Evolutionary conservation across 2,797 vertebrate species (phyloP).

Genomic region (Nyctibius grandis): DNA sequence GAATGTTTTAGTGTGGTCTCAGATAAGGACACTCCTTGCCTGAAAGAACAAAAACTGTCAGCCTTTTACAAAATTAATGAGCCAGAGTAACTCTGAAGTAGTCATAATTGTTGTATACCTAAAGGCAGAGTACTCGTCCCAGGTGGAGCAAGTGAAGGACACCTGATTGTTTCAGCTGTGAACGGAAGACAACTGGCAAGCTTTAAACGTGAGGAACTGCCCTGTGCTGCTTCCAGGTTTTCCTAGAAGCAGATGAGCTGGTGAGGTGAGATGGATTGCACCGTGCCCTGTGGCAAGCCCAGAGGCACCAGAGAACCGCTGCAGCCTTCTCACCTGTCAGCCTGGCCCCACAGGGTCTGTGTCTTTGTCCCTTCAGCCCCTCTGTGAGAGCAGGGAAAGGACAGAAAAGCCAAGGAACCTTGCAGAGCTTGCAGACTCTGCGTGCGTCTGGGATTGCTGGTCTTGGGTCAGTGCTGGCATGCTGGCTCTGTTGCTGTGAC

Average conservation of each 20-base stretch:
- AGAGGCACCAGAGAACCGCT: background rate
- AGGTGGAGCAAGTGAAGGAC: background rate
- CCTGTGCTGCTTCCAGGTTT: background rate
- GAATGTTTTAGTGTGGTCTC: background rate
- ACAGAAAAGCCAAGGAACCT: background rate
- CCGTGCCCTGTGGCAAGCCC: background rate
- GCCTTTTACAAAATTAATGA: background rate
- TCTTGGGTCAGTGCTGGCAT: background rate
- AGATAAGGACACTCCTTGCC: background rate
- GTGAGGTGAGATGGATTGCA: background rate
- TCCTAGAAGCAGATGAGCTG: background rate
- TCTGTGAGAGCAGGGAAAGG: background rate
- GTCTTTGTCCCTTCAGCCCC: no score
- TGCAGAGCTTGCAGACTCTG: background rate
- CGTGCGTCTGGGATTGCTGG: rapidly evolving
- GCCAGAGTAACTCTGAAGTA: background rate
- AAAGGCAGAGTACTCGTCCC: background rate
- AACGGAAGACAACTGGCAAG: background rate
- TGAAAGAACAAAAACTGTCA: background rate
- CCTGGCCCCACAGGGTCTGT: no score
- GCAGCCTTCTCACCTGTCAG: no score
- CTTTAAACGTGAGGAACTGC: background rate
- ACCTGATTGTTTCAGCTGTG: background rate
- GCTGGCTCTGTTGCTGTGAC: background rate
- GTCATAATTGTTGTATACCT: background rate